Conservation (phyloP, 2,888 invertebrate species). For the Cheilosia variabilis region DNA sequence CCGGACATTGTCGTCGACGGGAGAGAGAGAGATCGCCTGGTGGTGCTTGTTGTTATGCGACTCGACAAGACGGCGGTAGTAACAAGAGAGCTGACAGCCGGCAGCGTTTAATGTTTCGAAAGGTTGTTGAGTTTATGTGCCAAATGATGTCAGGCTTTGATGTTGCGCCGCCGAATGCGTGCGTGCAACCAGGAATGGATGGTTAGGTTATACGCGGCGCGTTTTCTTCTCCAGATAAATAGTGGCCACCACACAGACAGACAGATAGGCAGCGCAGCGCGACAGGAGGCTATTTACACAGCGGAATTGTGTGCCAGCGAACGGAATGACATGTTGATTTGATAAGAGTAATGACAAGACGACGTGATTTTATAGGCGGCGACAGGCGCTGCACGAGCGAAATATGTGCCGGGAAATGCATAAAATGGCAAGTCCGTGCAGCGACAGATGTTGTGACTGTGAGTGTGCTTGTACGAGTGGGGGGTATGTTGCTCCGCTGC, state of each 20-base stretch:
- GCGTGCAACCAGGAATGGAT: conserved; percentile 22
- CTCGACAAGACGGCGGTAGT: conserved; percentile 65
- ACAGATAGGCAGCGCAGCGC: conserved; percentile 58
- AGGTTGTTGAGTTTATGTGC: conserved; percentile 78
- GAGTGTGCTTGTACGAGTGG: conserved; percentile 6
- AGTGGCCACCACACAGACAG: conserved; percentile 50
- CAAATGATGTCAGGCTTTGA: conserved; percentile 78
- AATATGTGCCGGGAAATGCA: conserved; percentile 64
- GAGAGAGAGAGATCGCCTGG: conserved; percentile 57
- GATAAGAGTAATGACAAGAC: conserved; percentile 70
- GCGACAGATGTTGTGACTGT: conserved; percentile 6
- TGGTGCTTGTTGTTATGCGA: conserved; percentile 32
- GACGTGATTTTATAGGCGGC: conserved; percentile 72
- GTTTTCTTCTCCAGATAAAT: conserved; percentile 54
- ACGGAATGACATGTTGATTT: conserved; percentile 72
- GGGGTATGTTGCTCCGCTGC: background rate
- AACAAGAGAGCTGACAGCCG: conserved; percentile 80
- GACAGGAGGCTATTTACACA: conserved; percentile 63
- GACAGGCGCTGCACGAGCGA: conserved; percentile 63
- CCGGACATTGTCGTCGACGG: conserved; percentile 65
- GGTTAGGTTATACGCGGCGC: conserved; percentile 21
- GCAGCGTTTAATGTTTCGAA: conserved; percentile 81
- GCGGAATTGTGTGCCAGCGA: conserved; percentile 21
- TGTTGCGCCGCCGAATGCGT: conserved; percentile 65
- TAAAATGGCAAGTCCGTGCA: conserved; percentile 39